These are phyloP conservation scores for Trilocha varians DNA, from an alignment of 2,888 invertebrate species.

Conservation along the genomic window DNA sequence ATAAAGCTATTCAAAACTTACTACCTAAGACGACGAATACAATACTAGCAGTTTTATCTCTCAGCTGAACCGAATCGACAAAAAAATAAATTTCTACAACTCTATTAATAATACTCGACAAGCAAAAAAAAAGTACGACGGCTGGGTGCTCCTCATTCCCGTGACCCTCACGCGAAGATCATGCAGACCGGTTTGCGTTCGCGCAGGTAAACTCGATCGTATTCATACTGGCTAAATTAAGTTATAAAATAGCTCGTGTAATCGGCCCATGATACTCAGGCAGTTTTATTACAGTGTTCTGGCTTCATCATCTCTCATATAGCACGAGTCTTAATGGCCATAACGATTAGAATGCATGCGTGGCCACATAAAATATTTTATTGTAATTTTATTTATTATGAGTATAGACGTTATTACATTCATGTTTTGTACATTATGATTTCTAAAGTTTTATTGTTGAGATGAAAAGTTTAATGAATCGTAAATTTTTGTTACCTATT, in stretches of 20 bases:
- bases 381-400: constrained; percentile 22
- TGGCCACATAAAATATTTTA: constrained; percentile 17
- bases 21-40: too few species aligned
- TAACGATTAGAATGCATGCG: constrained; percentile 22
- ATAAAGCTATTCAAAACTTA: too few species aligned
- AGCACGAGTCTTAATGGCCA: constrained; percentile 24
- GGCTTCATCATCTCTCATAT: constrained; percentile 30
- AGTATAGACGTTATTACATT: too few species aligned
- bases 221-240: constrained; percentile 49
- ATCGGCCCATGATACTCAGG: constrained; percentile 41
- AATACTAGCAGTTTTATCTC: too few species aligned
- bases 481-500: too few species aligned
- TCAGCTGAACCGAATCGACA: too few species aligned
- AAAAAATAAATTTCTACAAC: too few species aligned
- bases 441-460: background rate
- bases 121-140: constrained; percentile 60
- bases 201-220: constrained; percentile 65
- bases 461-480: too few species aligned
- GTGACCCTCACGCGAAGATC: constrained; percentile 30
- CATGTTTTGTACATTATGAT: constrained; percentile 16
- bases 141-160: constrained; percentile 37
- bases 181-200: constrained; percentile 60
- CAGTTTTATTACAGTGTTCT: constrained; percentile 35
- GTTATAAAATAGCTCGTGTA: constrained; percentile 58
- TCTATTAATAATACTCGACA: too few species aligned